phyloP scores from a whole-genome alignment of 2,797 vertebrate species.

The Furcifer pardalis region DNA sequence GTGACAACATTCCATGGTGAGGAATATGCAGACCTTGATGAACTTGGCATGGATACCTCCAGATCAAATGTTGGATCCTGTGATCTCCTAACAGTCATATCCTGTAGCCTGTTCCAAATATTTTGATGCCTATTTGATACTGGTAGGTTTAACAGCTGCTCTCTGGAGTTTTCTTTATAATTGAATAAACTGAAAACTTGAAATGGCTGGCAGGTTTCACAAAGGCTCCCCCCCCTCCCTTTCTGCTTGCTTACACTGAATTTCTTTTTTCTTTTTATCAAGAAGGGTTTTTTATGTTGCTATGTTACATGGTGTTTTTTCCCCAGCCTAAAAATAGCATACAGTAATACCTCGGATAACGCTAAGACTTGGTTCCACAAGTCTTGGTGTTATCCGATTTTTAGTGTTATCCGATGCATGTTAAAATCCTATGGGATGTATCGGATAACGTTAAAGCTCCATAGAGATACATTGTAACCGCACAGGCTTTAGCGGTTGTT shows the following conservation, averaged over 20 bases:
- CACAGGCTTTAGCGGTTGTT: too few relatives aligned
- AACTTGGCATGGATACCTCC: neutral
- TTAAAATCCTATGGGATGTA: too few relatives aligned
- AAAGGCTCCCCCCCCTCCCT: neutral
- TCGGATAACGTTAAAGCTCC: too few relatives aligned
- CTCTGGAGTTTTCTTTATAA: slow-evolving; percentile 41
- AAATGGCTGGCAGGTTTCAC: slow-evolving; percentile 6
- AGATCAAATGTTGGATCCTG: slow-evolving; percentile 42
- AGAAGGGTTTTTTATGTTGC: neutral
- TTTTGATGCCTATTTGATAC: slow-evolving; percentile 55
- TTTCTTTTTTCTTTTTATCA: too few relatives aligned
- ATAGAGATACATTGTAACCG: too few relatives aligned
- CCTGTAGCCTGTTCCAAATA: slow-evolving; percentile 39
- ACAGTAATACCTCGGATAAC: too few relatives aligned
- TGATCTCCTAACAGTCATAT: slow-evolving; percentile 46
- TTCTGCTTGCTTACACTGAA: neutral
- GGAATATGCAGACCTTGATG: slow-evolving; percentile 24
- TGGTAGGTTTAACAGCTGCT: slow-evolving; percentile 56
- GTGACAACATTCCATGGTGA: rapidly evolving
- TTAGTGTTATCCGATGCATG: too few relatives aligned
- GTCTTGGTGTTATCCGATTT: too few relatives aligned
- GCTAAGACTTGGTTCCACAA: too few relatives aligned
- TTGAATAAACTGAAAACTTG: slow-evolving; percentile 36
- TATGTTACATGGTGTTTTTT: neutral
- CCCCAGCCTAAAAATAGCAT: neutral